Evolutionary conservation across 2,888 invertebrate genomes (phyloP).

Genomic region (Dysmachus trigonus): DNA sequence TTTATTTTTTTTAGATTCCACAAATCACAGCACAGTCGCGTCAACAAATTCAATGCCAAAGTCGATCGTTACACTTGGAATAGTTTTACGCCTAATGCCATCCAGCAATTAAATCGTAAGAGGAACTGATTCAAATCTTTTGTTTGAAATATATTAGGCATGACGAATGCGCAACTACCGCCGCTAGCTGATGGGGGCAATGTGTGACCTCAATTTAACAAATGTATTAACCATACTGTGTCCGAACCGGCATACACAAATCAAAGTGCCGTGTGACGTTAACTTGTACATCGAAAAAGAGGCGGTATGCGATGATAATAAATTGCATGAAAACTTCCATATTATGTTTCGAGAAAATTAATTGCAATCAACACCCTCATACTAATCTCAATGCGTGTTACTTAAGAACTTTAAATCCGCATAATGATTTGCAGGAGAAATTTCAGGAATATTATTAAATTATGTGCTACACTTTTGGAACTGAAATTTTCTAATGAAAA

Average conservation of each 20-base stretch:
- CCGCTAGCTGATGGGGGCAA: background rate
- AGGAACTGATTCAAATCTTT: background rate
- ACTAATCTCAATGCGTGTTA: background rate
- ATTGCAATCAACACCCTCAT: background rate
- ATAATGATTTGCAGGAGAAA: background rate
- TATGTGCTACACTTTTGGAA: no score
- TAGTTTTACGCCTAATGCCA: background rate
- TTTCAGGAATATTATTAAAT: no score
- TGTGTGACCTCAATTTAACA: background rate
- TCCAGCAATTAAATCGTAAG: background rate
- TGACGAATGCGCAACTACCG: background rate
- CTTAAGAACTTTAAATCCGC: background rate
- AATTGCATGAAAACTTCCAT: background rate
- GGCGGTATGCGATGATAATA: background rate
- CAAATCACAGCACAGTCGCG: background rate
- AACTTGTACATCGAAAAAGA: background rate
- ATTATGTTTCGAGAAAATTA: background rate
- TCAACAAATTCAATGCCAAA: background rate
- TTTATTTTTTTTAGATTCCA: no score
- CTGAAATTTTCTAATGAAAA: no score
- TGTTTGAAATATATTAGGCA: constrained; percentile 9
- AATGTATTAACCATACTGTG: background rate
- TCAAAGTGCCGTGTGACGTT: background rate
- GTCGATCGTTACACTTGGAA: background rate
- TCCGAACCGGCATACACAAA: background rate